A percentile compares a stretch with the other conserved stretches of the same genome.
phyloP scores from a whole-genome alignment of 2,888 invertebrate species.

The Bugulina stolonifera region DNA sequence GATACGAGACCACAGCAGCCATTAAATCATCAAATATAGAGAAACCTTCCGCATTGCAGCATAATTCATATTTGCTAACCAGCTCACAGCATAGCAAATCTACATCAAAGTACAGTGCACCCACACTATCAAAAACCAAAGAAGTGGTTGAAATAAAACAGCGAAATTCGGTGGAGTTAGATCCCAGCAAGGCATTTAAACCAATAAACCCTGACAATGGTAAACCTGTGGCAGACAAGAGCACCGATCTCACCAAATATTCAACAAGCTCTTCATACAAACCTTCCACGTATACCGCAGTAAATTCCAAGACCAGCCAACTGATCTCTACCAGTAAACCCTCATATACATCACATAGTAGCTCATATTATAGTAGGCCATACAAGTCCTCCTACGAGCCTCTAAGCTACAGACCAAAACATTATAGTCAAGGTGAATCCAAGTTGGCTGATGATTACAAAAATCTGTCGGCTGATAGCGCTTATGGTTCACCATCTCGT shows the following conservation, averaged over 20 bases:
- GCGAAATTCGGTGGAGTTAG: slow-evolving; percentile 6
- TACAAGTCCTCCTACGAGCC: not conserved
- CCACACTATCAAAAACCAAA: not conserved
- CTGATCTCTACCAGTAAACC: not conserved
- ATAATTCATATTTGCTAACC: no score
- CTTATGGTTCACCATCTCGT: slow-evolving; percentile 21
- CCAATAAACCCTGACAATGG: slow-evolving; percentile 19
- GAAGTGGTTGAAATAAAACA: slow-evolving; percentile 19
- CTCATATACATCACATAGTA: not conserved
- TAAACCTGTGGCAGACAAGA: not conserved
- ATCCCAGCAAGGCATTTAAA: slow-evolving; percentile 21
- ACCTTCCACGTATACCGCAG: not conserved
- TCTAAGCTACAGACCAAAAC: not conserved
- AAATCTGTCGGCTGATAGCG: slow-evolving; percentile 8
- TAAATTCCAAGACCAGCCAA: not conserved
- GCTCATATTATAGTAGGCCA: not conserved
- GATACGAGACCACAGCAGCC: not conserved
- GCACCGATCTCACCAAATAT: not conserved
- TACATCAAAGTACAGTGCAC: not conserved
- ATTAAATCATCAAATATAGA: not conserved
- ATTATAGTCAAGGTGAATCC: not conserved
- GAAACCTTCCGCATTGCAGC: not conserved
- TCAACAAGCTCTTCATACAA: not conserved
- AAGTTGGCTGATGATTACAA: not conserved
- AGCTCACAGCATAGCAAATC: no score